Evolutionary conservation across 2,888 invertebrate genomes (phyloP).

Genomic region (Syrista parreyssii): DNA sequence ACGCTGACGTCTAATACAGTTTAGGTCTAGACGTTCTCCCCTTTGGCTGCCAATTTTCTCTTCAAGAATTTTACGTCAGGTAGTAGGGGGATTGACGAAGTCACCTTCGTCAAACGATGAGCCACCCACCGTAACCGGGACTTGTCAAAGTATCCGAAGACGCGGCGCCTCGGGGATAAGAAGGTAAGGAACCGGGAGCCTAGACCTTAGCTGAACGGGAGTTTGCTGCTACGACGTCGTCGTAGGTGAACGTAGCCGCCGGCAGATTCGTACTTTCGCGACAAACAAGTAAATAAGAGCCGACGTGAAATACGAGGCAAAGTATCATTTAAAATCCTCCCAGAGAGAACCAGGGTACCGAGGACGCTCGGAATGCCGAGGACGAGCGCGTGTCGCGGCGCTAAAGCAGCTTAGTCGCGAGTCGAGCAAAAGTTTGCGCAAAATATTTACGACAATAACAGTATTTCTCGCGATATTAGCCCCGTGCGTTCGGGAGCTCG

Average conservation of each 20-base stretch:
- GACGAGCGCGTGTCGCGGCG: not conserved
- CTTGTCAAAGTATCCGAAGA: not conserved
- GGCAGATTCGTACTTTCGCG: not conserved
- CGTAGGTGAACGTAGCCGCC: not conserved
- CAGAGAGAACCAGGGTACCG: not conserved
- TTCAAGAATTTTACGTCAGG: not conserved
- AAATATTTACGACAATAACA: conserved; percentile 56
- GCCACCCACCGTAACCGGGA: not conserved
- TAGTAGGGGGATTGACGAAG: not conserved
- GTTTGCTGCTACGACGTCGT: not conserved
- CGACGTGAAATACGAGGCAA: conserved; percentile 47
- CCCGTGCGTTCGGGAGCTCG: conserved; percentile 16
- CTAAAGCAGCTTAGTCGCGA: conserved; percentile 18
- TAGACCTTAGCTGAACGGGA: not conserved
- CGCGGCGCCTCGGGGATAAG: not conserved
- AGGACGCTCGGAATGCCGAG: not conserved
- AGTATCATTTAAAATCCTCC: conserved; percentile 47
- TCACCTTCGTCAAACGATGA: not conserved
- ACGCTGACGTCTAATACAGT: not conserved
- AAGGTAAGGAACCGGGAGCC: not conserved
- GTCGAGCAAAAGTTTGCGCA: conserved; percentile 39
- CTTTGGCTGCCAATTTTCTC: not conserved
- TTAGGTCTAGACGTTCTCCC: not conserved
- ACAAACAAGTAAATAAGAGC: conserved; percentile 41
- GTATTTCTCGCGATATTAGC: conserved; percentile 61